A percentile compares a stretch with the other conserved stretches of the same genome.
Conservation (phyloP, 2,797 vertebrate species). For the Anisognathus igniventris region DNA sequence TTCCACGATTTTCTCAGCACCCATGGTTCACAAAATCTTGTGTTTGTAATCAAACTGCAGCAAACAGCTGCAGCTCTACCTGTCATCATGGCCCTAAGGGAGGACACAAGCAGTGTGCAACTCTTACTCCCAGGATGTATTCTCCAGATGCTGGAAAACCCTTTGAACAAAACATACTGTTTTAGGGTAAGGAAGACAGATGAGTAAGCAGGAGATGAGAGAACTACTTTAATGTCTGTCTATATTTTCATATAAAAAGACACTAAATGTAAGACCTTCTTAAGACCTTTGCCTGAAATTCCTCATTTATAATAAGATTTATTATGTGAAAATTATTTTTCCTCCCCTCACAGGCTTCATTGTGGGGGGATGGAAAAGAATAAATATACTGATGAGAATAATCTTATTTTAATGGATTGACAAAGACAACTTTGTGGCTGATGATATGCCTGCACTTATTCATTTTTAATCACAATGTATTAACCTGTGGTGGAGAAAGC, state of each 20-base stretch:
- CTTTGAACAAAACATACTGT: background rate
- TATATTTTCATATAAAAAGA: background rate
- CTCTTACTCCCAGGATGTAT: background rate
- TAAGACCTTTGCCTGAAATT: background rate
- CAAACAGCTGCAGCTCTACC: background rate
- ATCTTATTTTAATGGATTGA: background rate
- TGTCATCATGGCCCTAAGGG: background rate
- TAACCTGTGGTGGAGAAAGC: slow-evolving; percentile 24
- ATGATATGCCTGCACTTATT: background rate
- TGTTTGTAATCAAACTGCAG: slow-evolving; percentile 15
- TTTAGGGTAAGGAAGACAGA: background rate
- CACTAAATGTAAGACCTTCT: background rate
- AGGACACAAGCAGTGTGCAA: rapidly evolving
- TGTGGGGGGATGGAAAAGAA: background rate
- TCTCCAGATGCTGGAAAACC: background rate
- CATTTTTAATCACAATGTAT: slow-evolving; percentile 47
- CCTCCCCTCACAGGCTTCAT: background rate
- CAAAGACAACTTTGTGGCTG: background rate
- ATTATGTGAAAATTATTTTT: background rate
- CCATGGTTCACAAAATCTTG: slow-evolving; percentile 22
- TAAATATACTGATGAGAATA: background rate
- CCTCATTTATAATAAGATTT: background rate
- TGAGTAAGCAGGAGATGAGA: background rate
- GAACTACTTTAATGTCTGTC: background rate
- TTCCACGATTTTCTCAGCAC: slow-evolving; percentile 33